These are phyloP conservation scores for Eretmochelys imbricata DNA, from an alignment of 2,113 vertebrate genomes.

Conservation along the genomic window DNA sequence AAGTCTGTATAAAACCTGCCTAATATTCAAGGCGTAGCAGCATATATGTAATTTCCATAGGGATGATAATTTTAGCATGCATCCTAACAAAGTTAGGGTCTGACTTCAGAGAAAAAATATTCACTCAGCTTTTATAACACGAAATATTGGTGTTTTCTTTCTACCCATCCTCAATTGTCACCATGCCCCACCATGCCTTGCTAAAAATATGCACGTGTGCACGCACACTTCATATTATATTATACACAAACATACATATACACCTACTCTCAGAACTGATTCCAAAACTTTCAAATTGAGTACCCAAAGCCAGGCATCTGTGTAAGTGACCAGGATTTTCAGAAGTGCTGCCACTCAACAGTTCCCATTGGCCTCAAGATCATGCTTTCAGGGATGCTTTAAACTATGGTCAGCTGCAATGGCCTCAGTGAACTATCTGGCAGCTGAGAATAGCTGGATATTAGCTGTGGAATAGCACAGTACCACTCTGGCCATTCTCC, in stretches of 20 bases:
- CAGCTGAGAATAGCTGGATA: not conserved
- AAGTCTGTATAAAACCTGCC: not conserved
- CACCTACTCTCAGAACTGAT: not conserved
- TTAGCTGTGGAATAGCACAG: not conserved
- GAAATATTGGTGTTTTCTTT: not conserved
- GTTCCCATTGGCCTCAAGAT: not conserved
- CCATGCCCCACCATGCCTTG: not conserved
- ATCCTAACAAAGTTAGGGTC: not conserved
- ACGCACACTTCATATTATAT: too few relatives aligned
- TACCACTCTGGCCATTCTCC: not conserved
- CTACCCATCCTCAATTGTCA: not conserved
- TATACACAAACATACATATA: not conserved
- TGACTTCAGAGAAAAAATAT: not conserved
- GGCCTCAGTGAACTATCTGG: not conserved
- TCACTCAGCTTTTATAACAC: not conserved
- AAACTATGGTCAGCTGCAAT: not conserved
- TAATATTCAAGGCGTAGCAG: not conserved
- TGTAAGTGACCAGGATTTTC: not conserved
- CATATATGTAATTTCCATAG: not conserved
- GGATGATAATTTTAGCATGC: not conserved
- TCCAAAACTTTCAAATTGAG: not conserved
- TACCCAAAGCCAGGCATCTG: not conserved
- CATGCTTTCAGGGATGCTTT: not conserved
- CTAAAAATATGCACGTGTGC: not conserved
- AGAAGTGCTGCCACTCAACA: not conserved